These are phyloP conservation scores for Cherax destructor DNA, from an alignment of 1,140 invertebrate species.

Conservation along the genomic window DNA sequence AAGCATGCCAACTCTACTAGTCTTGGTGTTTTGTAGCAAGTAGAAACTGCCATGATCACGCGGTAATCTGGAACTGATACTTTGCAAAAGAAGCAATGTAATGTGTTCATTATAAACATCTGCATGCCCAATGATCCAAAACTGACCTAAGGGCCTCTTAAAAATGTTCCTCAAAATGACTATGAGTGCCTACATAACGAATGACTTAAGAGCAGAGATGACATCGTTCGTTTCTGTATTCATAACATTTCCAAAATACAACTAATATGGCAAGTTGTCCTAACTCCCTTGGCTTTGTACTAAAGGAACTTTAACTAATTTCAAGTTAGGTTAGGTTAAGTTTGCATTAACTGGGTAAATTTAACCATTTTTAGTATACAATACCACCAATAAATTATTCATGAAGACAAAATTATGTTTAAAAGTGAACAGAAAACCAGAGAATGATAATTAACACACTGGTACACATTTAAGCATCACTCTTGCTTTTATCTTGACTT, in stretches of 20 bases:
- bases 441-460: no score
- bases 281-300: no score
- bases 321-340: no score
- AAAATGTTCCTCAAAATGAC: not conserved
- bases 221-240: not conserved
- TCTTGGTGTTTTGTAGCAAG: not conserved
- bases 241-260: not conserved
- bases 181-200: not conserved
- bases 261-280: not conserved
- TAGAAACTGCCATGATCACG: constrained; percentile 9
- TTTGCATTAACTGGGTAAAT: no score
- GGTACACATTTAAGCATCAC: no score
- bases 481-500: no score
- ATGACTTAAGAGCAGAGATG: not conserved
- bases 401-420: no score
- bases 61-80: constrained; percentile 23
- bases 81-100: not conserved
- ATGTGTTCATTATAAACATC: not conserved
- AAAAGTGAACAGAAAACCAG: no score
- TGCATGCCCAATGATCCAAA: not conserved
- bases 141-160: not conserved
- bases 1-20: constrained; percentile 22
- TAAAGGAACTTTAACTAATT: no score
- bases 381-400: no score
- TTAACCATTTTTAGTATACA: no score